Base-by-base conservation (phyloP, 2,797 vertebrate genomes). In the Coregonus ussuriensis region DNA sequence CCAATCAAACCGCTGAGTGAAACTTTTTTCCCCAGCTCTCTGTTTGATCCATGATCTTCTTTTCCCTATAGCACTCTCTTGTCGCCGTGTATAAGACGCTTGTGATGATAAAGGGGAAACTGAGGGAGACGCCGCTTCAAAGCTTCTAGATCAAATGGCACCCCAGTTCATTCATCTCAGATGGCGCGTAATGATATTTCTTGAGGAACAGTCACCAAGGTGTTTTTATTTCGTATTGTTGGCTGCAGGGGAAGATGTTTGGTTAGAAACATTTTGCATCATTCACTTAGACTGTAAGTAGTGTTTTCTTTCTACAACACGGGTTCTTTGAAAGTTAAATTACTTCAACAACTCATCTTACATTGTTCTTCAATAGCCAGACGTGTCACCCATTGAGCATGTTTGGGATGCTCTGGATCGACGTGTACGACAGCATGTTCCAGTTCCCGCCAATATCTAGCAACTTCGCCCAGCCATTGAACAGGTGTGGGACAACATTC, bases 111-210 rank as follows among this genome's bases (percentile, higher is more conserved):
- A 65, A 71, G 37, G n/a, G 3, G 18, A 18, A 21, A 52, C 71
- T n/a, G 33, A 71, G 52, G n/a, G 31, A 71, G 71, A 73, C 52
- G 18, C 6, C 65, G 18, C 67, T 77, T 80, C 53, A 80, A 74
- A 80, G 65, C 62, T 16, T 11, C 56, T 15, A 11, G 59, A 66
- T 72, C 69, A 72, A 71, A 77, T 72, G 51, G 69, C 25, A 16
- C 41, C 37, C 11, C 29, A 4, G 18, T 18, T 18, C 37, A 52
- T 31, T 72, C 69, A 71, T 72, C 25, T 56, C 59, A 33, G 70
- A 53, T 53, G 63, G 59, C 5, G 14, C 7, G 4, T 11, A 47
- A 9, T 47, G 41, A 9, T 47, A 47, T 9, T 7, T 16, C 33
- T 72, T 66, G 59, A 73, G 72, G 31, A 62, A 41, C 6, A 73